Base-by-base conservation (phyloP, 2,888 invertebrate genomes). In the Mythimna albipuncta region DNA sequence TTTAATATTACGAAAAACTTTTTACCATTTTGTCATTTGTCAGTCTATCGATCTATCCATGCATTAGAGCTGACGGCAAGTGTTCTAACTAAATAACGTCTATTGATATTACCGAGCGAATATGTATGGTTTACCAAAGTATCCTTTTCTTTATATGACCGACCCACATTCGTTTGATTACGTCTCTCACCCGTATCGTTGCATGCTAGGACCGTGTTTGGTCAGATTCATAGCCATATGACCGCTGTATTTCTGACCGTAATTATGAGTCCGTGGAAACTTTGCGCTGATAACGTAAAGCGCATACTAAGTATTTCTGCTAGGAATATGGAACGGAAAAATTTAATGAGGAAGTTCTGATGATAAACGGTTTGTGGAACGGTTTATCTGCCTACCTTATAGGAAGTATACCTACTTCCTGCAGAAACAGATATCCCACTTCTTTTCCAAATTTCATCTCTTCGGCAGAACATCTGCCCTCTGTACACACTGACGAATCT, bases 201-300 rank as follows among this genome's bases (percentile, higher is more conserved):
- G 92, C 93, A 93, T 92, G 93, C 89, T 86, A 90, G 89, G 88
- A 85, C 89, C 89, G 87, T 91, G 89, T 92, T 91, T 90, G 87
- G 83, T 85, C 74, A 82, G 71, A 78, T 87, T 86, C 84, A 88
- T 85, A 77, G 83, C 83, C 71, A 64, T 85, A 86, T 79, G 85
- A 80, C 82, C 83, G 85, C 70, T 82, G 75, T 87, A 84, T 82
- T 87, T 83, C 86, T 87, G 83, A 81, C 83, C 83, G 63, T 86
- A 86, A 85, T 87, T 85, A 87, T 77, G 86, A 83, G 67, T 72
- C 64, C 26, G 71, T 79, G 79, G 85, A 85, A 87, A 85, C 79
- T 83, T 73, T 77, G 69, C 62, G 26, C 47, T 61, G 75, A 76
- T 81, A 81, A 76, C 76, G 75, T 64, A 54, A 69, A 76, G 65